Conservation (phyloP, 2,113 vertebrate species). For the Daphoenositta chrysoptera region DNA sequence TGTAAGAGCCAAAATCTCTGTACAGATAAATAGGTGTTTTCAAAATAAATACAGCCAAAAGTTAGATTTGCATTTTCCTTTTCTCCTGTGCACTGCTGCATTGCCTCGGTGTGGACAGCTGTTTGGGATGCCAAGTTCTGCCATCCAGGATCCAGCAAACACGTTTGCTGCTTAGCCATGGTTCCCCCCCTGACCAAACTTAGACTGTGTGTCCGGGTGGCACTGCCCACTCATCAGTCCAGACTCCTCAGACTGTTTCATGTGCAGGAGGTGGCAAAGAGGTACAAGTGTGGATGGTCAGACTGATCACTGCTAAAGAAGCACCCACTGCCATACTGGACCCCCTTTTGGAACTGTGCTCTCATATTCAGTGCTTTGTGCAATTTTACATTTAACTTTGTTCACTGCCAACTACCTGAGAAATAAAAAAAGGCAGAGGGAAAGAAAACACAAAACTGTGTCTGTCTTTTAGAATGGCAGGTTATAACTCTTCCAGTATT, state of each 20-base stretch:
- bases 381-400: not conserved
- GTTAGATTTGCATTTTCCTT: not conserved
- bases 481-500: not conserved
- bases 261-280: not conserved
- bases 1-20: not conserved
- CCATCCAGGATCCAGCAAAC: not conserved
- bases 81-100: not conserved
- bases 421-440: not conserved
- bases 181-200: not conserved
- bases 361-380: not conserved
- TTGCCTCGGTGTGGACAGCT: not conserved
- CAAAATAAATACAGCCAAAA: not conserved
- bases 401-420: not conserved
- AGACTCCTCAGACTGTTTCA: not conserved
- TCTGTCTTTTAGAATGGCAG: not conserved
- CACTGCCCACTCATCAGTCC: not conserved
- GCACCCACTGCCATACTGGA: not conserved
- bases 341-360: accelerated
- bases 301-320: not conserved
- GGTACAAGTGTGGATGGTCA: not conserved
- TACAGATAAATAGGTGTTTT: not conserved
- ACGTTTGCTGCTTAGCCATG: constrained; percentile 12
- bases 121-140: not conserved
- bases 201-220: not conserved
- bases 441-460: not conserved